These are phyloP conservation scores for Drosophila anomalata DNA, from an alignment of 2,888 invertebrate genomes.

Conservation along the genomic window DNA sequence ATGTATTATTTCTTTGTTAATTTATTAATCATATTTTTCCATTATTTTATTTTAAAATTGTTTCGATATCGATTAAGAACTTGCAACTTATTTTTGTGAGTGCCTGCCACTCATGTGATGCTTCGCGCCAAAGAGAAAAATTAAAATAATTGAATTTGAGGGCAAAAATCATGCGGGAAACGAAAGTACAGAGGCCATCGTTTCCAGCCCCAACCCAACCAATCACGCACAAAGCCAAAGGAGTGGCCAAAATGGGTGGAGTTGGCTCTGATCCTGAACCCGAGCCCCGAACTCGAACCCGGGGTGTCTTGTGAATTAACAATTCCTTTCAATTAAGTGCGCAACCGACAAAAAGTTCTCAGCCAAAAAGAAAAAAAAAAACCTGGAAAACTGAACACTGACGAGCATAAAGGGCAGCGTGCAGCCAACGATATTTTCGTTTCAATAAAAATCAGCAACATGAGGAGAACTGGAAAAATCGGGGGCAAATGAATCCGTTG, in stretches of 20 bases:
- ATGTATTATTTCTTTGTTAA: neutral
- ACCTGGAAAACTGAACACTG: constrained; percentile 7
- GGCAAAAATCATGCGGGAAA: constrained; percentile 33
- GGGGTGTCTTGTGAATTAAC: constrained; percentile 62
- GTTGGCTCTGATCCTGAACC: neutral
- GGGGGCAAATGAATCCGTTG: constrained; percentile 59
- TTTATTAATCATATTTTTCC: neutral
- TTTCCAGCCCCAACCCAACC: constrained; percentile 32
- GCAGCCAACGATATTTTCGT: constrained; percentile 69
- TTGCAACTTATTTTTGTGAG: neutral
- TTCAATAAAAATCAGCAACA: constrained; percentile 69
- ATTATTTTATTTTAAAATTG: neutral
- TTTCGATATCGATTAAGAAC: neutral
- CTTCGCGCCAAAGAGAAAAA: constrained; percentile 19
- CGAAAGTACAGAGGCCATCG: constrained; percentile 9
- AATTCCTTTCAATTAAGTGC: constrained; percentile 76
- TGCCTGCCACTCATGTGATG: constrained; percentile 13
- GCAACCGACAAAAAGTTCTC: constrained; percentile 66
- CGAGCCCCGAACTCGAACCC: neutral
- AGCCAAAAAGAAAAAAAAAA: constrained; percentile 50
- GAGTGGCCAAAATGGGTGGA: neutral
- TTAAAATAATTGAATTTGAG: constrained; percentile 19
- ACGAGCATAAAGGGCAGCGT: constrained; percentile 21
- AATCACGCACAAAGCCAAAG: constrained; percentile 59
- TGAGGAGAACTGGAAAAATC: constrained; percentile 12